Conservation (phyloP, 2,797 vertebrate species). For the Myripristis jacobus region DNA sequence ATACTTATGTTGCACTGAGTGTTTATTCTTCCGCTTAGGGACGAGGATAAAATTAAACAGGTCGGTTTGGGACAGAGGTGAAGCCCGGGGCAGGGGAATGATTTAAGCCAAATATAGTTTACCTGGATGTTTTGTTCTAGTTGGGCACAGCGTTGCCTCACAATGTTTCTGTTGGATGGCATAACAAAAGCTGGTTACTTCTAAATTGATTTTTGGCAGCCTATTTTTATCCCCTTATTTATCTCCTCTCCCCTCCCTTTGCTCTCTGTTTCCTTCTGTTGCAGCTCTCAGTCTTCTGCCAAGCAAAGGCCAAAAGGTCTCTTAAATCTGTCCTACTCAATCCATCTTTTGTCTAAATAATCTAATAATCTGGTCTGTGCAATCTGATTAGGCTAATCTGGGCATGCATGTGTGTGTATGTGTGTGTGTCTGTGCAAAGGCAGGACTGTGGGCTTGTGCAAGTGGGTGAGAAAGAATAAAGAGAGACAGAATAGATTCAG, state of each 20-base stretch:
- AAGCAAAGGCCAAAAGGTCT: constrained; percentile 25
- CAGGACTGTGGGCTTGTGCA: constrained; percentile 2
- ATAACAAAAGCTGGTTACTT: neutral
- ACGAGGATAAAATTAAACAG: neutral
- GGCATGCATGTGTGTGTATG: constrained; percentile 25
- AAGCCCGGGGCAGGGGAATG: neutral
- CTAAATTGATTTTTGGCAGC: neutral
- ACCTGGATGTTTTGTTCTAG: too few species aligned
- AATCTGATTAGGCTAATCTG: constrained; percentile 77
- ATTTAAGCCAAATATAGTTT: constrained; percentile 3
- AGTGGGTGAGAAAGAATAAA: neutral
- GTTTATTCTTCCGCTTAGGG: neutral
- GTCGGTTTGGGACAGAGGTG: neutral
- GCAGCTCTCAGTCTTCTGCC: constrained; percentile 10
- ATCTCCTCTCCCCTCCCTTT: neutral
- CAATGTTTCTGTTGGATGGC: neutral
- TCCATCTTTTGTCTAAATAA: constrained; percentile 60
- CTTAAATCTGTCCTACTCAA: constrained; percentile 51
- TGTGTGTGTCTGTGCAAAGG: constrained; percentile 1
- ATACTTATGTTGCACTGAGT: neutral
- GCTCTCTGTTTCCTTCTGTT: neutral
- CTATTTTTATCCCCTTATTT: neutral
- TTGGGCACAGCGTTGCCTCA: neutral
- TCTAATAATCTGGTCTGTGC: constrained; percentile 74
- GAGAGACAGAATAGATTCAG: neutral